Base-by-base conservation (phyloP, 2,113 vertebrate genomes). In the Etheostoma cragini region DNA sequence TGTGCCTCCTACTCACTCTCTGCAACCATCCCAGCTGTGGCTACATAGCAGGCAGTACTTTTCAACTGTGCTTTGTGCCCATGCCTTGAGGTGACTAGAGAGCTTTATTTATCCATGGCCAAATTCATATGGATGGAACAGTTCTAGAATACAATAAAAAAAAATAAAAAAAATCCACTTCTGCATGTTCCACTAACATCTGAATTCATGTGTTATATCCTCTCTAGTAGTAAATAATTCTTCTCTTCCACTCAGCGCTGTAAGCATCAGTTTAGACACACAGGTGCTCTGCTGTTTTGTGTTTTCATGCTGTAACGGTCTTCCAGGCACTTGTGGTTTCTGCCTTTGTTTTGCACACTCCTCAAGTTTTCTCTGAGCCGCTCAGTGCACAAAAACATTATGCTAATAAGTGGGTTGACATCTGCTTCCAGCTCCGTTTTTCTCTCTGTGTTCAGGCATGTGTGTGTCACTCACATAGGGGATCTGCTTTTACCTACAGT, bases 271-370 rank as follows among this genome's bases (percentile, higher is more conserved):
- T 80, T 87, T 77, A 88, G 85, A 90, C 84, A 80, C 89, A 90
- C 95, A 95, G 95, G 94, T 95, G 94, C 90, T 84, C 85, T n/a
- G 80, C 86, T 94, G 90, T 92, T 86, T 78, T 89, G 85, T 94
- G 90, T 94, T 94, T 92, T 92, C 84, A 78, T 91, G 88, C 91
- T 72, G 72, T 93, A 95, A 93, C 92, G 91, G 92, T 93, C 87
- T 94, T 89, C 87, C 87, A 93, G 92, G 81, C 92, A 90, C 91
- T 93, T 86, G 94, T 93, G 93, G 94, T 95, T 94, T 89, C 87
- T 89, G 88, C 82, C 86, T 90, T 91, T 94, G 90, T 93, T 95
- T 94, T 93, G 80, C 87, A 80, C 88, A 87, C 89, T 82, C 72
- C 85, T 86, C 82, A 76, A 83, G 80, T 86, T 90, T 88, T 90